Evolutionary conservation across 2,888 invertebrate species (phyloP), one percentile per base, ranked within the genome.

Genomic region (Cerastis leucographa): DNA sequence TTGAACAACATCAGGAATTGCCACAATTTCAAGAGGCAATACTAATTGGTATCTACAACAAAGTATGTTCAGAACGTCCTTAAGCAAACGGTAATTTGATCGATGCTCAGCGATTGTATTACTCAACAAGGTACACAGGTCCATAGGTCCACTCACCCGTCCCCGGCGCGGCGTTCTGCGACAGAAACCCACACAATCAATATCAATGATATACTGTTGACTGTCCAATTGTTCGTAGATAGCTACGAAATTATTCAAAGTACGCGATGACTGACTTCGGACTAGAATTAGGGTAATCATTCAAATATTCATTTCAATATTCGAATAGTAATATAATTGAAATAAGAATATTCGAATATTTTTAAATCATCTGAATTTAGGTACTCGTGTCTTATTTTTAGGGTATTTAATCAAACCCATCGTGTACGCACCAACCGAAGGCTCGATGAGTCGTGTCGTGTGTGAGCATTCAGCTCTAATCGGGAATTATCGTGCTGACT

Each of bases 81-180:
- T 88, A 82, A 73, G 81, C 87, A 81, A 82, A 54, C 56, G 67
- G 91, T 88, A 85, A 91, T 89, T 88, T 71, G 84, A 90, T 89
- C 89, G 81, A 85, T 86, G 81, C 80, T 81, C 74, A 85, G 74
- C 68, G 83, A 87, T 90, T 83, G 84, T 83, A 76, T 89, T 89
- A 87, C 87, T 64, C 17, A 81, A 80, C 80, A 44, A 72, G 70
- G 66, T 76, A 81, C 83, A 74, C 61, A 66, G 70, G 66, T 76
- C 80, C 83, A 74, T 56, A 66, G 59, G 44, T 61, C 66, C 74
- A 78, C 71, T 76, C 75, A 74, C 76, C 70, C 75, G 70, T 74
- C 74, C 68, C 74, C 49, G 73, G 59, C 72, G 40, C 49, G 73
- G 59, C 72, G 40, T 71, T 71, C 65, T 74, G 68, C 71, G 75